Conservation (phyloP, 2,888 invertebrate species). For the Andrena bucephala region DNA sequence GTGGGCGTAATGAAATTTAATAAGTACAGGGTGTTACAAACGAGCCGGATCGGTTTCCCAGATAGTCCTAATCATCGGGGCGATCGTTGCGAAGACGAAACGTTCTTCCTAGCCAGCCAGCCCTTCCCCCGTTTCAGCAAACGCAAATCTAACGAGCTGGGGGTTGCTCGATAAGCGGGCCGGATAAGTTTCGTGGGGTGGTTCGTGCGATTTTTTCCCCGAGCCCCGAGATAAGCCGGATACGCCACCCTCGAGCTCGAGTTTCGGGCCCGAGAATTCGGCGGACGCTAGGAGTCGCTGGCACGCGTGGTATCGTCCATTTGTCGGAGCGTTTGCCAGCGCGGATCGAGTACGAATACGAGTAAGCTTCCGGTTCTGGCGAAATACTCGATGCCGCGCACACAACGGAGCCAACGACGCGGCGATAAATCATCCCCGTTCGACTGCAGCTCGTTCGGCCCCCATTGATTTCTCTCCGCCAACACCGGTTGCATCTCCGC, state of each 20-base stretch:
- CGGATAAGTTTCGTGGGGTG: constrained; percentile 49
- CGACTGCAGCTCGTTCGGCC: constrained; percentile 22
- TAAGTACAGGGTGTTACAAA: constrained; percentile 56
- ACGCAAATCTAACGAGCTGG: constrained; percentile 59
- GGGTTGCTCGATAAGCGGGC: constrained; percentile 28
- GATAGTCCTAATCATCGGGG: constrained; percentile 70
- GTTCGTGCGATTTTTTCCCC: constrained; percentile 31
- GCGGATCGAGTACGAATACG: not conserved
- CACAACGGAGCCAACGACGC: constrained; percentile 41
- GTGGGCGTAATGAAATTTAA: constrained; percentile 65
- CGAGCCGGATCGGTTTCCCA: constrained; percentile 65
- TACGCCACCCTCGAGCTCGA: constrained; percentile 13
- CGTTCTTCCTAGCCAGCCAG: constrained; percentile 44
- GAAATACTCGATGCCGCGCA: constrained; percentile 18
- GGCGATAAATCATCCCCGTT: constrained; percentile 52
- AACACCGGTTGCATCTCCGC: constrained; percentile 26
- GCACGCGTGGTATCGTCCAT: constrained; percentile 6
- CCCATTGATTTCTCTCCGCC: constrained; percentile 46
- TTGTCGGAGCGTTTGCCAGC: constrained; percentile 38
- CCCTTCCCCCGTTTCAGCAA: constrained; percentile 8
- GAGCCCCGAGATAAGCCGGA: constrained; percentile 40
- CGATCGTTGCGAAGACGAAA: constrained; percentile 56
- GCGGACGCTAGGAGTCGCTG: not conserved
- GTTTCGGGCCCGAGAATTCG: constrained; percentile 20
- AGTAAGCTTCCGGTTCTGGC: not conserved